These are phyloP conservation scores for Gryon sp. DNA, from an alignment of 1,140 invertebrate species.

Conservation along the genomic window DNA sequence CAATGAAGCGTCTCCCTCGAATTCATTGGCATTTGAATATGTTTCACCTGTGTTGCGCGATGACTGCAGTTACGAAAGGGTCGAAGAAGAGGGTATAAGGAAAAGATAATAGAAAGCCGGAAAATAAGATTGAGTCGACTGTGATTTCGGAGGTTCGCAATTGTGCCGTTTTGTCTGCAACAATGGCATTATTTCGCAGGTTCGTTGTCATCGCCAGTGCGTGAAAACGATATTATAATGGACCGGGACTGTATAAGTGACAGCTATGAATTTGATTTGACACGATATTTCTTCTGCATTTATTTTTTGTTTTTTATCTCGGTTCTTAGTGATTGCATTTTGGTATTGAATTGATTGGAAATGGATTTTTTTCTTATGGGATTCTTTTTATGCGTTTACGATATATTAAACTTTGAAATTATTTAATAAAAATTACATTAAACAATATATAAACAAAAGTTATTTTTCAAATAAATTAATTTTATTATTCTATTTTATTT, in stretches of 20 bases:
- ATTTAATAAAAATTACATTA: no score
- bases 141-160: slow-evolving; percentile 50
- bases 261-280: slow-evolving; percentile 45
- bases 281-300: slow-evolving; percentile 1
- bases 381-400: no score
- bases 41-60: slow-evolving; percentile 60
- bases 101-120: slow-evolving; percentile 61
- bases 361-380: no score
- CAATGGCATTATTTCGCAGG: slow-evolving; percentile 60
- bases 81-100: slow-evolving; percentile 52
- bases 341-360: no score
- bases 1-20: slow-evolving; percentile 63
- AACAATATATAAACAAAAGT: no score
- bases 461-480: no score
- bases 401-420: no score
- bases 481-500: no score
- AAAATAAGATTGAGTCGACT: slow-evolving; percentile 62
- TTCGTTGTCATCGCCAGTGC: slow-evolving; percentile 58
- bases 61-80: slow-evolving; percentile 41
- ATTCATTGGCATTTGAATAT: slow-evolving; percentile 66
- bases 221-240: slow-evolving; percentile 60
- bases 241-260: slow-evolving; percentile 16
- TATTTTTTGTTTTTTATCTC: no score
- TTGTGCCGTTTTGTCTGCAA: slow-evolving; percentile 44
- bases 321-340: no score